Conservation (phyloP, 1,140 invertebrate genomes). For the Zaprionus ghesquierei region DNA sequence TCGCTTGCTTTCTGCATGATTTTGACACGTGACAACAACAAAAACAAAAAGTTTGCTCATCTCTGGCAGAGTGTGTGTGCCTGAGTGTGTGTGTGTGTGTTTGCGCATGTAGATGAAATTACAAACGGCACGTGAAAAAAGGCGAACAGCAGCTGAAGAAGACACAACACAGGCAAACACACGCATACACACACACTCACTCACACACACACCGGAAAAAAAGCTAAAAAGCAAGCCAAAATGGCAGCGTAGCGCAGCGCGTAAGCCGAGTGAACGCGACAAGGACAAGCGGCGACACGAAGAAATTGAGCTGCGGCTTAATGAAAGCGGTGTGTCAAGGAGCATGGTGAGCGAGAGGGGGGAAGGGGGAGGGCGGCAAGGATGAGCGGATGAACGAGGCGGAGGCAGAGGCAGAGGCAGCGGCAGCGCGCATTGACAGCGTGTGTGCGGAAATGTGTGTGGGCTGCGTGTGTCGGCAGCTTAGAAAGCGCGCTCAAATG, state of each 20-base stretch:
- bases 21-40: slow-evolving; percentile 46
- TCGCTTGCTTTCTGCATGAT: slow-evolving; percentile 30
- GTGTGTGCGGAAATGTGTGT: not conserved
- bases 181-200: not conserved
- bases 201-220: not conserved
- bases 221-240: not conserved
- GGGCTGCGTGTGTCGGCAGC: slow-evolving; percentile 9
- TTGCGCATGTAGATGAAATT: slow-evolving; percentile 37
- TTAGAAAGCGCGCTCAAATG: slow-evolving; percentile 45
- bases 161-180: not conserved
- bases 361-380: not conserved
- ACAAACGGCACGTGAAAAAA: slow-evolving; percentile 28
- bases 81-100: slow-evolving; percentile 3
- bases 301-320: slow-evolving; percentile 58
- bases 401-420: not conserved
- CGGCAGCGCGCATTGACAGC: not conserved
- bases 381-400: not conserved
- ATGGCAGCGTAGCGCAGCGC: not conserved
- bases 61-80: not conserved
- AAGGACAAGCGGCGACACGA: slow-evolving; percentile 36
- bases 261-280: slow-evolving; percentile 32
- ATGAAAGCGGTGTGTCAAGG: slow-evolving; percentile 38
- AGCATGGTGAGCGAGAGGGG: not conserved
- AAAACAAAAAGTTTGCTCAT: slow-evolving; percentile 11
- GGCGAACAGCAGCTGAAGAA: slow-evolving; percentile 20